Evolutionary conservation across 1,140 invertebrate species (phyloP), one percentile per base, ranked within the genome.

Genomic region (Metaphire vulgaris): DNA sequence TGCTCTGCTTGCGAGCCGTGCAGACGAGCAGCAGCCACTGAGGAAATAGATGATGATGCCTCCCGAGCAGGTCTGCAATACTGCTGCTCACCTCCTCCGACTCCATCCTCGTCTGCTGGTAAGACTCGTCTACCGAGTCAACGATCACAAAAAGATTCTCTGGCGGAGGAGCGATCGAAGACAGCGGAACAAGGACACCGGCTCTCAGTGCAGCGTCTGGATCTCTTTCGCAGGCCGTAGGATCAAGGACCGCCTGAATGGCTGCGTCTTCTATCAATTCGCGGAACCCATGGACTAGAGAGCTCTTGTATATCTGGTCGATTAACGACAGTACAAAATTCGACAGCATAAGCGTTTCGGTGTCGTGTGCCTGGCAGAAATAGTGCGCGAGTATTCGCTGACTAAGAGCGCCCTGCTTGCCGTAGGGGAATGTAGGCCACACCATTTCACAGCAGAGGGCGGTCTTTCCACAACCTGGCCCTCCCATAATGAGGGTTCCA

Each of bases 1-100:
- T 93, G 74, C 92, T 88, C 74, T 87, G 86, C 79, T 94, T 91
- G 64, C 94, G 89, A 0, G 94, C 93, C 0, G 95, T 96, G 82
- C 93, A 94, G 0, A 98, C 91, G 0, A 97, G 88, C 65, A 97
- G 88, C 34, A 98, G 85, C 95, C 95, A 98, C 78, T 92, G 92
- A 0, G 95, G 96, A 81, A 98, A 91, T n/a, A 96, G 86, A 80
- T 96, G 92, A 82, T 96, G 93, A 84, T 96, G 93, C 79, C 92
- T 92, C 0, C 93, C 91, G 29, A 97, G 85, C 6, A 97, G 87
- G 83, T 95, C 93, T 72, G 77, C 77, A 64, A 78, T 75, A 21
- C 66, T 56, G 15, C 74, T 33, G 33, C 77, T 76, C 26, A 33
- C 30, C 31, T 28, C 56, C 14, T 82, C 82, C 77, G 76, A 82